Evolutionary conservation across 2,797 vertebrate species (phyloP).

Genomic region (Erpetoichthys calabaricus): DNA sequence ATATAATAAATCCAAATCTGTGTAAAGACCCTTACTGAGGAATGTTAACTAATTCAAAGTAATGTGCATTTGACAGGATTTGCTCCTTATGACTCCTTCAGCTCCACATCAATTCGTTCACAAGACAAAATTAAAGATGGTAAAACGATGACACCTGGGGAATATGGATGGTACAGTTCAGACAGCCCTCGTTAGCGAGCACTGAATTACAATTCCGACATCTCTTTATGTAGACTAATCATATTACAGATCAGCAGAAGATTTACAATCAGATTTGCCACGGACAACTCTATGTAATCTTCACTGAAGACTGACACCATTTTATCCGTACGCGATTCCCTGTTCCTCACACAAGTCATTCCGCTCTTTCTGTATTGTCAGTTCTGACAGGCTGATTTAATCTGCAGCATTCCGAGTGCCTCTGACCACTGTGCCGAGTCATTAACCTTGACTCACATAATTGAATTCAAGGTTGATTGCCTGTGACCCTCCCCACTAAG

Average conservation of each 20-base stretch:
- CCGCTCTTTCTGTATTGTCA: slow-evolving; percentile 61
- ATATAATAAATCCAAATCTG: no score
- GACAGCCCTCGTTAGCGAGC: slow-evolving; percentile 70
- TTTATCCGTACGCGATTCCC: slow-evolving; percentile 47
- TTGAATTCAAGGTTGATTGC: slow-evolving; percentile 99
- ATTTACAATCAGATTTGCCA: slow-evolving; percentile 75
- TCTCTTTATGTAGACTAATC: slow-evolving; percentile 74
- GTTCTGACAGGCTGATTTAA: slow-evolving; percentile 83
- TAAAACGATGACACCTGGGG: slow-evolving; percentile 40
- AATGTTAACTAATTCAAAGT: background rate
- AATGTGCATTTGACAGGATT: background rate
- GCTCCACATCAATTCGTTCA: slow-evolving; percentile 6
- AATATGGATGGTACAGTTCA: slow-evolving; percentile 43
- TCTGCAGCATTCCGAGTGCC: slow-evolving; percentile 74
- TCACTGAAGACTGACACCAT: slow-evolving; percentile 61
- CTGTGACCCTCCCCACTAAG: slow-evolving; percentile 78
- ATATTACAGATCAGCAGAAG: slow-evolving; percentile 51
- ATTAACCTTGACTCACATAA: slow-evolving; percentile 98
- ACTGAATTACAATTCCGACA: slow-evolving; percentile 73
- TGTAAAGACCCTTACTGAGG: no score
- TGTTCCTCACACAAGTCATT: slow-evolving; percentile 48
- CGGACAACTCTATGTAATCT: slow-evolving; percentile 65
- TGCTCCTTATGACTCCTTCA: slow-evolving; percentile 1
- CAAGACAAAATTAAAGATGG: slow-evolving; percentile 22
- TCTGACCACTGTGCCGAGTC: slow-evolving; percentile 94